Base-by-base conservation (phyloP, 2,888 invertebrate species). In the Morpho deidamia region DNA sequence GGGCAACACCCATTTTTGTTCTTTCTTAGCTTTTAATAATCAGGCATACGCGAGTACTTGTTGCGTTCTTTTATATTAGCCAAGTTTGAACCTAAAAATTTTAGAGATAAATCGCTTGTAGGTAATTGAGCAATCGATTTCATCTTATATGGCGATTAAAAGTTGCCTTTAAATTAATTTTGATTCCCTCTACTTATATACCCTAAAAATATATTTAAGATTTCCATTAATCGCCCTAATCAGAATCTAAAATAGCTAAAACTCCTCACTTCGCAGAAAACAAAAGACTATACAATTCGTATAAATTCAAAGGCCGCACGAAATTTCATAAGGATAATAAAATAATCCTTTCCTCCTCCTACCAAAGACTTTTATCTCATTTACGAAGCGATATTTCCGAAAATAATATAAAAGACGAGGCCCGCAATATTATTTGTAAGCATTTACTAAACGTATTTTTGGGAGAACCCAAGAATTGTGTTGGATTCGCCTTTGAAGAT, bases 301-400 rank as follows among this genome's bases (percentile, higher is more conserved):
- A 42, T 53, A 58, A 60, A 58, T 61, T 55, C 55, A 53, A 49
- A 43, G 56, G 43, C 55, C 57, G 51, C 53, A 57, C 64, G 59
- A 65, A 70, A 69, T 70, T 66, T 67, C 65, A 68, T 70, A 65
- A 69, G 66, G 64, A 70, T 72, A 71, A 72, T 73, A 72, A 66
- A 69, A 70, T 75, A 71, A 72, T 70, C 70, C 69, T 63, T 67
- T 68, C 63, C 60, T 53, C 55, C 49, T 62, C 61, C 55, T 43
- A 37, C 55, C 62, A 57, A 61, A 60, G 59, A 58, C 60, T 68
- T 68, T 2, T 68, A 69, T 70, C 67, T 67, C 65, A 67, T 71
- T 69, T 70, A 58, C 51, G 53, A 64, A 63, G 64, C 65, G 67
- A 61, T 65, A 64, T 60, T 60, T 62, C 61, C 61, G 63, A 62